phyloP scores from a whole-genome alignment of 2,888 invertebrate species.

The Osedax frankpressi region DNA sequence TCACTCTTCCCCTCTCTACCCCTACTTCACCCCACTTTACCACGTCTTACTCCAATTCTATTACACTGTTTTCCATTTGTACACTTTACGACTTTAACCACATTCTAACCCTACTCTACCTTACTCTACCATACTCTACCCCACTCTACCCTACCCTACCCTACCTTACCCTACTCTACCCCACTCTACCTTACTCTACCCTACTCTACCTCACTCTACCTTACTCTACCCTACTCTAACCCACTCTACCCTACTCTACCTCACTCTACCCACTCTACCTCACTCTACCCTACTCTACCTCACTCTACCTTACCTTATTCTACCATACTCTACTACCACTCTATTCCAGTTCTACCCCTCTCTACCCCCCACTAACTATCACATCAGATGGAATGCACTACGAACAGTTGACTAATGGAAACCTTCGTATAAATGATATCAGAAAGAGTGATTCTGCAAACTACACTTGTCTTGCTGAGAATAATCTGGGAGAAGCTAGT shows the following conservation, averaged over 20 bases:
- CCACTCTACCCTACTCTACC: not conserved
- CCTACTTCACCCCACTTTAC: too few species aligned
- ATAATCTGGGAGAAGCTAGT: conserved; percentile 31
- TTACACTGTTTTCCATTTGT: too few species aligned
- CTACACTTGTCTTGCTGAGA: conserved; percentile 62
- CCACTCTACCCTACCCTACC: too few species aligned
- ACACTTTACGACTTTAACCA: too few species aligned
- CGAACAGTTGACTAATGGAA: conserved; percentile 40
- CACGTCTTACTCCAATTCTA: too few species aligned
- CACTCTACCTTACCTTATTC: not conserved
- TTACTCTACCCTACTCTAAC: conserved; percentile 13
- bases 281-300: not conserved
- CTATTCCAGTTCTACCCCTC: not conserved
- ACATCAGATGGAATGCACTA: conserved; percentile 6
- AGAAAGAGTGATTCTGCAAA: conserved; percentile 68
- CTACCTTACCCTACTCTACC: too few species aligned
- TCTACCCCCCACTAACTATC: not conserved
- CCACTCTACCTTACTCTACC: too few species aligned
- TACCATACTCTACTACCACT: too few species aligned
- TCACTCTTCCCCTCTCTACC: too few species aligned
- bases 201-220: too few species aligned
- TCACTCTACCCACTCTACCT: not conserved
- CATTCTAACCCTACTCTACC: too few species aligned
- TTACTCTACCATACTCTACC: too few species aligned
- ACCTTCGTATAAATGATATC: conserved; percentile 60